Evolutionary conservation across 2,797 vertebrate species (phyloP), one percentile per base, ranked within the genome.

Genomic region (Simalia tracyae): DNA sequence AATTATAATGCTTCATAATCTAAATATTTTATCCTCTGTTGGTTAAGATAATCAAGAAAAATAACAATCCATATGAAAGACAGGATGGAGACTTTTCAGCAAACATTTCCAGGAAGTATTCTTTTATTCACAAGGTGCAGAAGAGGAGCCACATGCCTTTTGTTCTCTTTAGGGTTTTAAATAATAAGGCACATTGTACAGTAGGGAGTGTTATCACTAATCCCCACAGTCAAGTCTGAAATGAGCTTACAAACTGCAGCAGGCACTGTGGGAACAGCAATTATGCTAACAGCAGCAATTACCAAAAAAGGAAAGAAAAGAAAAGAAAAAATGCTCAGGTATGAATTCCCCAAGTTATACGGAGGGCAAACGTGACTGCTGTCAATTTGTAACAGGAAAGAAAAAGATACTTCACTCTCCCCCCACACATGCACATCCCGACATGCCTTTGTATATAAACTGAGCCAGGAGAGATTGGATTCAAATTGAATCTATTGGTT

Each of bases 111-210:
- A 28, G 61, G 50, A 92, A 92, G 90, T 5, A 86, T 86, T 84
- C 9, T 31, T 94, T 54, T 89, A 91, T 61, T 57, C 22, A 0
- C 24, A 24, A 61, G 81, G 89, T 5, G 0, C 92, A 89, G 94
- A 93, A 89, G 24, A 90, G 89, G 94, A 95, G 96, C 93, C 95
- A 95, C 96, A 95, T 93, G 96, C 95, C 94, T 86, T 97, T 96
- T 97, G 97, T 97, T 95, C 95, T 95, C 95, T 85, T 95, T 96
- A 93, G 94, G 95, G 88, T 96, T 97, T 97, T 97, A 97, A 97
- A 97, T 97, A 97, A 96, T 95, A 95, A 93, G 95, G 96, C 94
- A 57, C 94, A 95, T 76, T 46, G 28, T 93, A 97, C 96, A 96
- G 95, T 94, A 97, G 94, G 95, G 95, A 95, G 95, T 0, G 91